Conservation (phyloP, 2,888 invertebrate species). For the Leptinotarsa juncta region DNA sequence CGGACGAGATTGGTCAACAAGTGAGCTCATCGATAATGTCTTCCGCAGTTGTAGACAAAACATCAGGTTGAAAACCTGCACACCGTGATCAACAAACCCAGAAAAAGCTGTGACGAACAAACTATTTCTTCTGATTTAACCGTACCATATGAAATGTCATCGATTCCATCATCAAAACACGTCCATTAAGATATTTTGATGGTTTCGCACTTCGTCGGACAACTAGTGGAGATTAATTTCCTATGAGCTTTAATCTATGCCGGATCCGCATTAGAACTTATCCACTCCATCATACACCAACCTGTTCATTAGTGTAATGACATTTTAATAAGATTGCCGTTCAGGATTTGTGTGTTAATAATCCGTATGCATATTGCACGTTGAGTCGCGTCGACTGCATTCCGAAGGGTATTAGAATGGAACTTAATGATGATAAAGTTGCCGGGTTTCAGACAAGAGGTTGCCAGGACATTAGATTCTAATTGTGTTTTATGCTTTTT, state of each 20-base stretch:
- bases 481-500: too few species aligned
- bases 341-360: constrained; percentile 21
- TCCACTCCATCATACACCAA: constrained; percentile 40
- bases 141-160: neutral
- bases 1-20: too few species aligned
- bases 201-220: neutral
- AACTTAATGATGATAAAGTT: constrained; percentile 15
- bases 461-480: neutral
- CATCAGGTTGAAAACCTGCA: too few species aligned
- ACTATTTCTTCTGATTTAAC: neutral
- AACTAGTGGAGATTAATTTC: constrained; percentile 10
- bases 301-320: constrained; percentile 45
- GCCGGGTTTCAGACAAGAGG: neutral
- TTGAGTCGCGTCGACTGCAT: constrained; percentile 18
- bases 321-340: constrained; percentile 44
- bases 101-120: too few species aligned
- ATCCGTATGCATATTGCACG: constrained; percentile 30
- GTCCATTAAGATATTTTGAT: neutral
- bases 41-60: too few species aligned
- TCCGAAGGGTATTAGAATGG: constrained; percentile 6
- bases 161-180: neutral
- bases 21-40: too few species aligned
- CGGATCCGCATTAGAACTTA: constrained; percentile 37
- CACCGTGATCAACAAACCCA: too few species aligned
- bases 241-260: constrained; percentile 35